These are phyloP conservation scores for Amiota mariae DNA, from an alignment of 2,888 invertebrate species.

Conservation along the genomic window DNA sequence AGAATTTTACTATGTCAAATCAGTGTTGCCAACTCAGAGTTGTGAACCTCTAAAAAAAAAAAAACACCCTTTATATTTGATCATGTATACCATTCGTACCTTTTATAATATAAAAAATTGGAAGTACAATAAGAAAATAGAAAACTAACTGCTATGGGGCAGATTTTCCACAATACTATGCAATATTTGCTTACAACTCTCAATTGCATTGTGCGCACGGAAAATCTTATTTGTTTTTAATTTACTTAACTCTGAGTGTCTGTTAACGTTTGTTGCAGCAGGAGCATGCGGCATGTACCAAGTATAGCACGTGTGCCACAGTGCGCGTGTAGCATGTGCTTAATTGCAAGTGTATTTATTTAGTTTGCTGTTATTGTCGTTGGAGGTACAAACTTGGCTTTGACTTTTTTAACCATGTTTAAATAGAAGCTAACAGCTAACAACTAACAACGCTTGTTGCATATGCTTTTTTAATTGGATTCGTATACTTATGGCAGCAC, in stretches of 20 bases:
- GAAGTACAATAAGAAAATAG: no score
- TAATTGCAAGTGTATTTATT: conserved; percentile 16
- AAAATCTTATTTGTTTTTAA: conserved; percentile 28
- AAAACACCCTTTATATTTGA: no score
- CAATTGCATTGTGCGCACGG: conserved; percentile 1
- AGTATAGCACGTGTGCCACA: neutral
- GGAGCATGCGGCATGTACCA: neutral
- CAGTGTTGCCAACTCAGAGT: no score
- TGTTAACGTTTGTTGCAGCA: neutral
- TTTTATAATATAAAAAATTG: no score
- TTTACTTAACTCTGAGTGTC: conserved; percentile 13
- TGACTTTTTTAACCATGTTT: neutral
- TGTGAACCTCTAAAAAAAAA: no score
- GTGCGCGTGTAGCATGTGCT: neutral
- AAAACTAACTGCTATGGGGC: no score
- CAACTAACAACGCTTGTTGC: neutral
- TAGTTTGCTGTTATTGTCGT: neutral
- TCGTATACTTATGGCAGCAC: neutral
- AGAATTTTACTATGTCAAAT: no score
- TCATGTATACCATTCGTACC: no score
- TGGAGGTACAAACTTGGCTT: neutral
- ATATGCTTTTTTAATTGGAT: conserved; percentile 24
- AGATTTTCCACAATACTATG: neutral
- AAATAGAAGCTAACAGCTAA: neutral
- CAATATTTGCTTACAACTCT: neutral